Base-by-base conservation (phyloP, 37 sponge, comb jelly and placozoan genomes). In the Chondrilla cf. caribensis region DNA sequence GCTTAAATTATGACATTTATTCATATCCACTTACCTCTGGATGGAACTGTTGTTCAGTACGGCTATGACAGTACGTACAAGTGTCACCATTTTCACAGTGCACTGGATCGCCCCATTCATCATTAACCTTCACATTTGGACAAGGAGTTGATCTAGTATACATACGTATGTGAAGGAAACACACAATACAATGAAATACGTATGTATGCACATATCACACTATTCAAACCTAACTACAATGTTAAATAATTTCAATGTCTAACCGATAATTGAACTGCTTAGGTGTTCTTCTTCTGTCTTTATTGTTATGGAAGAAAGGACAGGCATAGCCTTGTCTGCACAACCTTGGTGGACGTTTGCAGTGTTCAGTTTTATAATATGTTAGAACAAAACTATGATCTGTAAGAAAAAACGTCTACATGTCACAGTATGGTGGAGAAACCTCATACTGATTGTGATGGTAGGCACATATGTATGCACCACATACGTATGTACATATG, bases 21-120 rank as follows among this genome's bases (percentile, higher is more conserved):
- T n/a, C n/a, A n/a, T n/a, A n/a, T n/a, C n/a, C n/a, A n/a, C n/a
- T n/a, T 36, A 94, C 95, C 91, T 97, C 97, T n/a, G 97, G 96
- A 67, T 98, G 98, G 84, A 98, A 98, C 83, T 98, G 98, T 66
- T 98, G 98, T 66, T 98, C 98, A 15, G 98, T 98, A 24, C 98
- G 64, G 0, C 96, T 98, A 90, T 98, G 98, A 44, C 98, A 98
- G 79, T 98, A 98, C 24, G 81, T 80, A 73, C 98, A 98, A 60
- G 54, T 31, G 54, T 98, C 94, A 19, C 87, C 87, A 54, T 85
- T 85, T 18, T 98, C 98, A 82, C 98, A 98, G 68, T 93, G 80
- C 7, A 79, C 68, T 25, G 96, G 93, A 81, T 98, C 98, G 33
- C 98, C 92, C 98, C 98, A 98, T 70, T 98, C 98, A 58, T 98